Percentiles rank a stretch among this genome's conserved stretches.
These are phyloP conservation scores for Leguminivora glycinivorella DNA, from an alignment of 1,140 invertebrate species.

Conservation along the genomic window DNA sequence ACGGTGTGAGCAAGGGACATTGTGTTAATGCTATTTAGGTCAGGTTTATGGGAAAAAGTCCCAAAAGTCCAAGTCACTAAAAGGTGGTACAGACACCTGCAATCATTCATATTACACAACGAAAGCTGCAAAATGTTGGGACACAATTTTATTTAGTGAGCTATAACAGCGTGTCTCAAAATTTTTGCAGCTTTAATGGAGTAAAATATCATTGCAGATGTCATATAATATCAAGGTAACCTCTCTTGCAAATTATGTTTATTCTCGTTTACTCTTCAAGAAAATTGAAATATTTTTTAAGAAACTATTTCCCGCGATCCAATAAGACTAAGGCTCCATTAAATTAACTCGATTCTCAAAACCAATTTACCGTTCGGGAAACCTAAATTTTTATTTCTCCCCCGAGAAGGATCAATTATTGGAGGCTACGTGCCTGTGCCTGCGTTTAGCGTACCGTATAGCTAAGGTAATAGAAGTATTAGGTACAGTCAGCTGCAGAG, in stretches of 20 bases:
- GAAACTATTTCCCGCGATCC: not conserved
- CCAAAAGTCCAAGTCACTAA: too few species aligned
- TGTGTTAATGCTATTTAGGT: conserved; percentile 4
- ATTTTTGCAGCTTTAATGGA: too few species aligned
- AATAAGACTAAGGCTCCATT: not conserved
- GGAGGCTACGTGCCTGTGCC: conserved; percentile 8
- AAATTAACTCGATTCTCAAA: not conserved
- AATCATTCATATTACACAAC: too few species aligned
- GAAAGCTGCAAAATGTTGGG: too few species aligned
- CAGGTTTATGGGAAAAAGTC: not conserved
- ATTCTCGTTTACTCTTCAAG: too few species aligned
- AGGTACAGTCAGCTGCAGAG: too few species aligned
- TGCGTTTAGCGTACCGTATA: not conserved
- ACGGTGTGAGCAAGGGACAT: conserved; percentile 7
- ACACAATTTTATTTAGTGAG: too few species aligned
- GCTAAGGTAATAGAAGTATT: not conserved
- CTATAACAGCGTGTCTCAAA: too few species aligned
- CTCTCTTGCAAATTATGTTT: too few species aligned
- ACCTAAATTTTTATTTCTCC: not conserved
- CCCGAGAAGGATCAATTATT: not conserved
- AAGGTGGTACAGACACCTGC: too few species aligned
- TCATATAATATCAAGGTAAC: too few species aligned
- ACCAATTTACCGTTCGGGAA: conserved; percentile 4
- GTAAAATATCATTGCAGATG: too few species aligned
- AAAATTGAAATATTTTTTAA: not conserved